Base-by-base conservation (phyloP, 2,888 invertebrate species). In the Trimorus sp. region DNA sequence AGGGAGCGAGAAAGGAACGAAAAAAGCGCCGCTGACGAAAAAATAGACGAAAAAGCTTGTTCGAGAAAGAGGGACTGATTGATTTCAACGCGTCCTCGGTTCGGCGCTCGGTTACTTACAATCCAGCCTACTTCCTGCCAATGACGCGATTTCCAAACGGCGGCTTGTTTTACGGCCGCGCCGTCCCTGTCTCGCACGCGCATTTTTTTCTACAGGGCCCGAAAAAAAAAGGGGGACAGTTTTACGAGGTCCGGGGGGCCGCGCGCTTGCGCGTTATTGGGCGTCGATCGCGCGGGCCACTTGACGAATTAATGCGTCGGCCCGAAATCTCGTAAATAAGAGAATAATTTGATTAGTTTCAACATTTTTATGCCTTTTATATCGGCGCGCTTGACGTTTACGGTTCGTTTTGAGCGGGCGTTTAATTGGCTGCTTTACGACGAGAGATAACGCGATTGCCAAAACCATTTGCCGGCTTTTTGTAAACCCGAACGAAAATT, bases 91-190 rank as follows among this genome's bases (percentile, higher is more conserved):
- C 89, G 88, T 88, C 88, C 86, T 86, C 86, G 84, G 83, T 68
- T 79, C 85, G 82, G 79, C 48, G 77, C 84, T 85, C 62, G 77
- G 83, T 82, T 84, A 84, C 85, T 84, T 83, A 84, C 82, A 84
- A 84, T 84, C 85, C 85, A 88, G 86, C 87, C 90, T 87, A 89
- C 90, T 90, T 90, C 90, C 90, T 89, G 90, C 85, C 88, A 84
- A 86, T 78, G 82, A 78, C 81, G 82, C 84, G 81, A 84, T 85
- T 84, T 80, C 79, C 81, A 84, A 79, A 84, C 85, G 85, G 74
- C 81, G 84, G 83, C 84, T 86, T 77, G 70, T 87, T 87, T 87
- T 87, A 86, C 86, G 86, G 86, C 84, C 84, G 82, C 85, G 81
- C 85, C 79, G 81, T 79, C 71, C 79, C 74, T 26, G 26, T 26